Percentiles rank a stretch among this genome's conserved stretches.
Evolutionary conservation across 2,113 vertebrate species (phyloP).

Genomic region (Hippoglossus stenolepis): DNA sequence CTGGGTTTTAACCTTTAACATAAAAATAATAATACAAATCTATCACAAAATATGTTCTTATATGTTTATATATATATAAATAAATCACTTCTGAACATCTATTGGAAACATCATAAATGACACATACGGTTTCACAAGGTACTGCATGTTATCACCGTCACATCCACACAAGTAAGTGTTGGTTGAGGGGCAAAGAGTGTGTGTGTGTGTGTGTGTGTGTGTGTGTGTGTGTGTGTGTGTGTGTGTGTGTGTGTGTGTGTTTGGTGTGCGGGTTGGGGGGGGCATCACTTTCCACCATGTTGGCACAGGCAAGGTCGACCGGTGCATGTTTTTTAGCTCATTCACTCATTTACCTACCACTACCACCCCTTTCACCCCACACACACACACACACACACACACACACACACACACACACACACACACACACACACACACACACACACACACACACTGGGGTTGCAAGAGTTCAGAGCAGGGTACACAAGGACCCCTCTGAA

Average conservation of each 20-base stretch:
- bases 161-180: slow-evolving; percentile 44
- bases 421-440: slow-evolving; percentile 28
- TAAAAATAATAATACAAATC: background rate
- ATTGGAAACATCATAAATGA: slow-evolving; percentile 15
- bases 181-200: slow-evolving; percentile 39
- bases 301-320: slow-evolving; percentile 72
- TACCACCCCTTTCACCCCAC: slow-evolving; percentile 52
- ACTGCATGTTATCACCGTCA: slow-evolving; percentile 53
- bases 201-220: slow-evolving; percentile 12
- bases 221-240: slow-evolving; percentile 4
- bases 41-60: background rate
- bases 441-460: slow-evolving; percentile 41
- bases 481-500: slow-evolving; percentile 80
- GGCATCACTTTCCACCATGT: slow-evolving; percentile 57
- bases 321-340: slow-evolving; percentile 77
- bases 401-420: slow-evolving; percentile 31
- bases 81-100: slow-evolving; percentile 2
- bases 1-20: background rate
- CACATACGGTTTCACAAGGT: background rate
- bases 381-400: slow-evolving; percentile 31
- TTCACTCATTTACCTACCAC: slow-evolving; percentile 70
- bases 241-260: slow-evolving; percentile 10
- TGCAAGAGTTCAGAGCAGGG: slow-evolving; percentile 76
- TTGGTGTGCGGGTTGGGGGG: background rate
- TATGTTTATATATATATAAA: too few species aligned